Conservation (phyloP, 2,888 invertebrate species). For the Andrena bicolor region DNA sequence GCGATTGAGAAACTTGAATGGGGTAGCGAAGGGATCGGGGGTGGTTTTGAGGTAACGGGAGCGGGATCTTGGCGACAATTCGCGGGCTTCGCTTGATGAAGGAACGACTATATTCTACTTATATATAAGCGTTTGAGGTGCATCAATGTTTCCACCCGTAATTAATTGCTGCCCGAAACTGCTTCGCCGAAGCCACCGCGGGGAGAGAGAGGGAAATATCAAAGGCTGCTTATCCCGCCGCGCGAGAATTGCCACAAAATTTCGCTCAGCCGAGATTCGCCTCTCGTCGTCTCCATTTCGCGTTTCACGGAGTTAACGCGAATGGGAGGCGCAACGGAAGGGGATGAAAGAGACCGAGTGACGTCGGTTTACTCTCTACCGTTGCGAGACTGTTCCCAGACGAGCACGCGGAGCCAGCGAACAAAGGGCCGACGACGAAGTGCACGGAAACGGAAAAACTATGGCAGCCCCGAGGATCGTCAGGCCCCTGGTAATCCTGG, state of each 20-base stretch:
- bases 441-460: conserved; percentile 39
- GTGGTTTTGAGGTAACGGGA: no score
- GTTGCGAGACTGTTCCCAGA: conserved; percentile 32
- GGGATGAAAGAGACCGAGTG: conserved; percentile 18
- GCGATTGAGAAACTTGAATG: background rate
- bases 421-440: conserved; percentile 37
- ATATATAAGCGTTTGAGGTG: background rate
- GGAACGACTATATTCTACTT: no score
- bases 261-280: conserved; percentile 8
- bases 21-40: no score
- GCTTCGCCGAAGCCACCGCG: background rate
- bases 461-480: conserved; percentile 25
- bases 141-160: background rate
- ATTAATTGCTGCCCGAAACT: background rate
- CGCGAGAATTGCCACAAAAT: conserved; percentile 14
- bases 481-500: conserved; percentile 4
- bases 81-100: no score
- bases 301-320: background rate
- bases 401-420: conserved; percentile 3
- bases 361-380: conserved; percentile 33
- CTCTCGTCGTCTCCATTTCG: conserved; percentile 3
- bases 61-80: no score
- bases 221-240: conserved; percentile 8
- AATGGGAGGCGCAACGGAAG: background rate
- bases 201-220: background rate